Base-by-base conservation (phyloP, 1,140 invertebrate species). In the Cydia splendana region DNA sequence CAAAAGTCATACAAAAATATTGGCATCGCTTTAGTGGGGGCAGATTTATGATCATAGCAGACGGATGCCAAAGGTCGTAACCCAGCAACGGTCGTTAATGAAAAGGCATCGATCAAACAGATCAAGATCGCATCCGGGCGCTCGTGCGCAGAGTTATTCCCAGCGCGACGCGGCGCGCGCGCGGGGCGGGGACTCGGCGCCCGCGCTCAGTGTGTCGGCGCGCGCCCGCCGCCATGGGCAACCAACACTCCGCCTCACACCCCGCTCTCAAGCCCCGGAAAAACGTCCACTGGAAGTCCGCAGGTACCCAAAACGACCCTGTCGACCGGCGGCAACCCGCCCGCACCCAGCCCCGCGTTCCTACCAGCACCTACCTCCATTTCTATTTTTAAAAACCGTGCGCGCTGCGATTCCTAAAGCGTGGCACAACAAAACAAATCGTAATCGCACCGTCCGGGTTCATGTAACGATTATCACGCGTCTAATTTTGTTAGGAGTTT, bases 201-300 rank as follows among this genome's bases (percentile, higher is more conserved):
- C 76, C 75, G 75, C 76, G 83, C 77, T 88, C 89, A 90, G 87
- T 90, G 89, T 88, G 85, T 82, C 84, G 89, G 88, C 88, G 90
- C 87, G 85, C 88, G 85, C 82, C 89, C 87, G 89, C 90, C 89
- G 90, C 87, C 84, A 94, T 94, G 93, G 93, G 93, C 87, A 94
- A 94, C 87, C 89, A 90, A 67, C 88, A 93, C 80, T 93, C 93
- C 76, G 86, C 85, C 82, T 86, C 91, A 80, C 85, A 90, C 85
- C 84, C 88, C 75, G 79, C 83, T 75, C 83, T 86, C 84, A 94
- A 94, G 84, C 94, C 94, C 82, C 95, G 95, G 82, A 96, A 96
- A 91, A 95, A 95, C 94, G 95, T 96, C 76, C 95, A 95, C 91
- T 96, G 95, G 95, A 96, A 95, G 91, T 94, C 95, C 73, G 95